Evolutionary conservation across 2,888 invertebrate species (phyloP), one percentile per base, ranked within the genome.

Genomic region (Lysandra bellargus): DNA sequence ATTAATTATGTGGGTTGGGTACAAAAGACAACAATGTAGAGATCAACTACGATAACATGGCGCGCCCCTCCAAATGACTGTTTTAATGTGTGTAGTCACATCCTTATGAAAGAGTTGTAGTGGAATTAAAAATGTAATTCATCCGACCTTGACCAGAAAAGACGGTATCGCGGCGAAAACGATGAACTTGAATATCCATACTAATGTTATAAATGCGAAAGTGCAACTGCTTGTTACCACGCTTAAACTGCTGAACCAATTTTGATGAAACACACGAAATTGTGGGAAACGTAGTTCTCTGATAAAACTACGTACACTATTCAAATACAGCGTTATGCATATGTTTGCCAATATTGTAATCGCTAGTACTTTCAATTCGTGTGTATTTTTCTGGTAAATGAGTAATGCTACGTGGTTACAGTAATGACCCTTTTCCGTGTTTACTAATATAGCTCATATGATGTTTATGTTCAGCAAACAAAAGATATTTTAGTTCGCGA

Each of bases 371-470:
- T 69, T 69, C 12, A 33, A 14, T 69, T 33, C 33, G 33, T 4
- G 69, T 30, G 23, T 33, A 5, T 69, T 69, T 64, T 69, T 33
- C 69, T 69, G 69, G 69, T 4, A 69, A 69, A 69, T 14, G 69
- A 69, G 69, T 69, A 69, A 69, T 69, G 69, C 69, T 69, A 33
- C 33, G 69, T 69, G 69, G 69, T 69, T 37, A 33, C 33, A 69
- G 9, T 74, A 74, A 74, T n/a, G 74, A 44, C 23, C 44, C 44
- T 40, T 73, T 74, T 44, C n/a, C 44, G 73, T 73, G 73, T 73
- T 73, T 73, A 73, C 73, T 64, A 64, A 69, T 69, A 69, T 33
- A 69, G 33, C 69, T 69, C 61, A 64, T 64, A 33, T 69, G 69
- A 33, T 69, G 30, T 69, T 69, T 33, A 1, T 69, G 33, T 33